phyloP scores from a whole-genome alignment of 2,113 vertebrate genomes.

The Chitala chitala region DNA sequence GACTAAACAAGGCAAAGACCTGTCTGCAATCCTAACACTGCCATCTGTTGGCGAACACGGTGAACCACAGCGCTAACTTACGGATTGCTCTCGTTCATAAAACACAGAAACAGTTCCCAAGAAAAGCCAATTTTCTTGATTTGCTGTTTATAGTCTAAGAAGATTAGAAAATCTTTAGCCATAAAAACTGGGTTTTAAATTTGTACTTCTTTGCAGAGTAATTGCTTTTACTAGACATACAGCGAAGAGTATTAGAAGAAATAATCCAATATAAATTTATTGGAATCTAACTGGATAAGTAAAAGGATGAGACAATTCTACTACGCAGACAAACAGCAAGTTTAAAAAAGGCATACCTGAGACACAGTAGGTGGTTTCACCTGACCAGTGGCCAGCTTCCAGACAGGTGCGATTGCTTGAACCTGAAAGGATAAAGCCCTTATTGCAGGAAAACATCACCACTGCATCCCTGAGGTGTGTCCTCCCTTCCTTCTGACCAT shows the following conservation, averaged over 20 bases:
- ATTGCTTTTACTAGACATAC: background rate
- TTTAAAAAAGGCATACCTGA: constrained; percentile 42
- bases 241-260: background rate
- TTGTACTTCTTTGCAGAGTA: background rate
- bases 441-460: constrained; percentile 62
- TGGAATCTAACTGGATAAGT: too few species aligned
- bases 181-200: constrained; percentile 17
- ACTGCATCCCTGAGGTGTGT: constrained; percentile 59
- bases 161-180: background rate
- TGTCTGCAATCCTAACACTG: constrained; percentile 38
- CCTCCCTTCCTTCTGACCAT: constrained; percentile 66
- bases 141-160: constrained; percentile 33
- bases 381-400: constrained; percentile 65
- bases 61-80: constrained; percentile 17
- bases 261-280: too few species aligned
- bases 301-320: too few species aligned
- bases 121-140: constrained; percentile 33
- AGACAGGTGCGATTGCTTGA: constrained; percentile 63
- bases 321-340: too few species aligned
- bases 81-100: constrained; percentile 44
- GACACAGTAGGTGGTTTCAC: constrained; percentile 53
- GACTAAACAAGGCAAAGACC: too few species aligned
- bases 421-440: constrained; percentile 57
- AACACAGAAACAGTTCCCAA: constrained; percentile 25
- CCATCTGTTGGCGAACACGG: constrained; percentile 37